A percentile compares a stretch with the other conserved stretches of the same genome.
Conservation (phyloP, 2,797 vertebrate genomes). For the Phylloscopus collybita region DNA sequence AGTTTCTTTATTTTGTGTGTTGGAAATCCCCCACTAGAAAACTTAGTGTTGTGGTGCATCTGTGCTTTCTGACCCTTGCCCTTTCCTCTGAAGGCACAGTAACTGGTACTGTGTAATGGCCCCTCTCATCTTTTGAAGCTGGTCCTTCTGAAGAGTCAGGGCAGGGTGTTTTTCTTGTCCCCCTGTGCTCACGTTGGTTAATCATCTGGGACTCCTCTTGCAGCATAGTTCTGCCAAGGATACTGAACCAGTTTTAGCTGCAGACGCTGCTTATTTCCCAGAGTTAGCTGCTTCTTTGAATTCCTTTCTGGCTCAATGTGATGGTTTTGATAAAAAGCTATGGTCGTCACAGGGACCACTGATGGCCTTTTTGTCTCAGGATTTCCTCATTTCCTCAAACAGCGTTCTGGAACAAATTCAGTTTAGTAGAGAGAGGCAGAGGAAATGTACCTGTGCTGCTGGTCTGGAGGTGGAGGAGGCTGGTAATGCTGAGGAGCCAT, state of each 20-base stretch:
- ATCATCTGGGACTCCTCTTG: not conserved
- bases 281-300: not conserved
- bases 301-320: not conserved
- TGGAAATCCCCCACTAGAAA: slow-evolving; percentile 23
- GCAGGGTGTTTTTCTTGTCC: not conserved
- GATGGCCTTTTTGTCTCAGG: not conserved
- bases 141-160: not conserved
- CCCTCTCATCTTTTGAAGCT: not conserved
- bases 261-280: not conserved
- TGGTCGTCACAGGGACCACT: accelerated
- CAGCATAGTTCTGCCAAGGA: not conserved
- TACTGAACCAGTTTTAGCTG: not conserved
- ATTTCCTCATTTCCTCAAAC: not conserved
- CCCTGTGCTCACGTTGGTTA: not conserved
- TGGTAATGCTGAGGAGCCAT: not conserved
- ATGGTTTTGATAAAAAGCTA: slow-evolving; percentile 1
- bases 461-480: not conserved
- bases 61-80: not conserved
- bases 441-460: not conserved
- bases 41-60: not conserved
- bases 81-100: not conserved
- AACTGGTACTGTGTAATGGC: not conserved
- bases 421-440: not conserved
- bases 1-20: slow-evolving; percentile 31
- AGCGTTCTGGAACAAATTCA: not conserved